Evolutionary conservation across 2,888 invertebrate genomes (phyloP), one percentile per base, ranked within the genome.

Genomic region (Osmoderma eremita): DNA sequence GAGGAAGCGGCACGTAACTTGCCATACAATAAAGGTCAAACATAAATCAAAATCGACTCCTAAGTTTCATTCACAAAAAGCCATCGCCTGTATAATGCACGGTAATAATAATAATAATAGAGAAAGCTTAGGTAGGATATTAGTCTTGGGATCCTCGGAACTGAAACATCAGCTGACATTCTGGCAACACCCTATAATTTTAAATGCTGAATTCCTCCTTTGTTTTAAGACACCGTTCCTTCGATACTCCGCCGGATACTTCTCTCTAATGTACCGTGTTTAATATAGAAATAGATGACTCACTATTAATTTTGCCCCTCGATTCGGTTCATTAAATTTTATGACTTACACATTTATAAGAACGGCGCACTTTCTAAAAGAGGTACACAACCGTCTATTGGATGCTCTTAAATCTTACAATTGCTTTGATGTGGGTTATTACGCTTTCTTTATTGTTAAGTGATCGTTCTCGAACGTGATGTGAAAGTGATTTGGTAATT

Each of bases 231-330:
- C 24, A 17, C 8, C 30, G 45, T 48, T 45, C 17, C 41, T 61
- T 45, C 30, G n/a, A n/a, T n/a, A n/a, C n/a, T 30, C 38, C 5
- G 30, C 12, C 58, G 45, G 58, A 30, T 45, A 61, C 36, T 36
- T 17, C 58, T n/a, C n/a, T 61, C 58, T 61, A 61, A 61, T 61
- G 58, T 61, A 45, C 15, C 58, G 45, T 45, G 58, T 41, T 61
- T 45, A 61, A 45, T 45, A 45, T 5, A n/a, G 45, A 48, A 30
- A 30, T 36, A 15, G 45, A 48, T 45, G 48, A 61, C 30, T 45
- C 58, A 45, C 22, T 56, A 20, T 42, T 45, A 24, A 61, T 30
- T 61, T 22, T 42, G 18, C 24, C 22, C 22, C 42, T 5, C 10
- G 24, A 24, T 17, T 45, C 45, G 45, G 36, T 30, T 61, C 58